Evolutionary conservation across 2,113 vertebrate species (phyloP).

Genomic region (Sylvilagus bachmani): DNA sequence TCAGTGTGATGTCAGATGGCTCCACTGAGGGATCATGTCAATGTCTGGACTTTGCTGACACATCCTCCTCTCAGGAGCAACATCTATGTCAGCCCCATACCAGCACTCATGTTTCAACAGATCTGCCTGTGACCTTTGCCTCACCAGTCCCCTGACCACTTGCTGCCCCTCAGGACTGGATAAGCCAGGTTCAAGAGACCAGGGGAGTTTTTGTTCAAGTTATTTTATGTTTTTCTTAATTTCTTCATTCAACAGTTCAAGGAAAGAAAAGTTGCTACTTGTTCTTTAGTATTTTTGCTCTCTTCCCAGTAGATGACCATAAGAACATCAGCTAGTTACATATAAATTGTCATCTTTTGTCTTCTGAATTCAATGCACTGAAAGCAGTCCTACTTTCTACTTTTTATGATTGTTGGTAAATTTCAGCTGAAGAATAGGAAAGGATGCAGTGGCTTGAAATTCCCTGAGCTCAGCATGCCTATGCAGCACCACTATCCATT

Average conservation of each 20-base stretch:
- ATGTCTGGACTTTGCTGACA: background rate
- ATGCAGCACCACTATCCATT: background rate
- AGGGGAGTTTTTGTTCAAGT: too few relatives aligned
- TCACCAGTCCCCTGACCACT: background rate
- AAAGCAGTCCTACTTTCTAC: background rate
- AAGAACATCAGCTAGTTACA: background rate
- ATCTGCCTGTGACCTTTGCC: background rate
- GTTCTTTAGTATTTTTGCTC: background rate
- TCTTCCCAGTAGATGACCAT: background rate
- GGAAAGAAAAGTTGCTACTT: background rate
- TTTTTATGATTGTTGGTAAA: background rate
- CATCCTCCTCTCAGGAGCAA: fast-evolving
- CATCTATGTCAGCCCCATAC: background rate
- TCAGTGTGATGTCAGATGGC: background rate
- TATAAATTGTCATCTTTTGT: background rate
- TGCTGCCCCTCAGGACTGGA: background rate
- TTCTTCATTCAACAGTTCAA: conserved; percentile 21
- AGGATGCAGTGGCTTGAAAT: background rate
- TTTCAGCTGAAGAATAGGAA: background rate
- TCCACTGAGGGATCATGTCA: background rate
- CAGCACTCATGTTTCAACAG: background rate
- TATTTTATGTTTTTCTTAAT: background rate
- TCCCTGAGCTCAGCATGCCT: background rate
- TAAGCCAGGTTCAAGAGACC: background rate
- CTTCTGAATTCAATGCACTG: background rate